Evolutionary conservation across 2,888 invertebrate genomes (phyloP), one percentile per base, ranked within the genome.

Genomic region (Leptothorax acervorum): DNA sequence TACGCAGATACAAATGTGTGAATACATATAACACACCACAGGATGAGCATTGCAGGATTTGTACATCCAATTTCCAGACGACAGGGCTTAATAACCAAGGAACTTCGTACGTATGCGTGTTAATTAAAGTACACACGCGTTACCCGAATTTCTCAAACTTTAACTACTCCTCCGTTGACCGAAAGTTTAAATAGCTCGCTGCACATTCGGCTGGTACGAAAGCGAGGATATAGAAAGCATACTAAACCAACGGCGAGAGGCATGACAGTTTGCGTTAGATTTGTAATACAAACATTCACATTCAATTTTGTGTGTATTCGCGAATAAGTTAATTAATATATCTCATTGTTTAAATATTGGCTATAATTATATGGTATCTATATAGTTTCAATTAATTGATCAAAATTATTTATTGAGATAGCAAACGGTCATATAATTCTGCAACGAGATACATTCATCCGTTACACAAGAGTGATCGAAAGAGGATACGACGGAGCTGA

Each of bases 131-230:
- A 81, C 60, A 81, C 76, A 81, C 28, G 76, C 75, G 79, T 81
- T 81, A 60, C 60, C 76, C 79, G 79, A 74, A 81, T 81, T 81
- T 81, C 60, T 35, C 76, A 48, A 81, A 81, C 79, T 81, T 81
- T 81, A 81, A 81, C 79, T 75, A 81, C 79, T 81, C 60, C 79
- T 74, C 75, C 79, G 79, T 75, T 81, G 79, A 81, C 79, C 79
- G 76, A 81, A 81, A 81, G 79, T 81, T 81, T 81, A 81, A 81
- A 81, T 81, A 81, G 75, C 75, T 79, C 48, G 75, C 75, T 74
- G 48, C 18, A 60, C 60, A 74, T 81, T 79, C 79, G 75, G 75
- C 57, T 81, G 45, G 48, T 45, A 60, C 60, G 75, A 75, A 60
- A 75, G 48, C 48, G 75, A 28, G 60, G 28, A 75, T 39, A 39